Conservation (phyloP, 2,888 invertebrate species). For the Meteorus cinctellus region DNA sequence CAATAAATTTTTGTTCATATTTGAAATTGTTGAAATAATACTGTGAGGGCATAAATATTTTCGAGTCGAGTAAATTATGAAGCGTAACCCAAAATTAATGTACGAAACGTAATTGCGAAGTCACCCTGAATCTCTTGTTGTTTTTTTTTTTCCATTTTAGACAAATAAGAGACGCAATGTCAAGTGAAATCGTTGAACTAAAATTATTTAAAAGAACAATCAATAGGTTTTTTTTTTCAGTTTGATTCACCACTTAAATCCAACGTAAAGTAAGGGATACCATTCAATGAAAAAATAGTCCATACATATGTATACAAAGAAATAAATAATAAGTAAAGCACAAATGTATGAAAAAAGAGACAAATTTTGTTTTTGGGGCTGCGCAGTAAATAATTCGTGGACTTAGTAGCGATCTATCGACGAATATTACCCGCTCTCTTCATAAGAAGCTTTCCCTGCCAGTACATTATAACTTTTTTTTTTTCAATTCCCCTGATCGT, state of each 20-base stretch:
- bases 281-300: background rate
- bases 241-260: background rate
- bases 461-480: conserved; percentile 35
- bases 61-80: background rate
- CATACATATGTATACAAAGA: background rate
- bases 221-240: background rate
- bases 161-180: background rate
- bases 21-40: background rate
- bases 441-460: background rate
- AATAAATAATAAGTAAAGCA: background rate
- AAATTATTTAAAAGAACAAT: background rate
- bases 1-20: background rate
- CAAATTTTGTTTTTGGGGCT: background rate
- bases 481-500: conserved; percentile 29
- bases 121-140: background rate
- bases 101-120: background rate
- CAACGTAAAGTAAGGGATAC: background rate
- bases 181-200: background rate
- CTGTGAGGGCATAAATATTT: background rate
- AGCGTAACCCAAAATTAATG: background rate
- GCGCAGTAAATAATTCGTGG: conserved; percentile 15
- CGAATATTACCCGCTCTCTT: background rate
- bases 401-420: conserved; percentile 19
- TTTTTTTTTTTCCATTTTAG: background rate
- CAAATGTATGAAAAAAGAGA: background rate